A percentile compares a stretch with the other conserved stretches of the same genome.
phyloP scores from a whole-genome alignment of 2,888 invertebrate species.

The Meta bourneti region DNA sequence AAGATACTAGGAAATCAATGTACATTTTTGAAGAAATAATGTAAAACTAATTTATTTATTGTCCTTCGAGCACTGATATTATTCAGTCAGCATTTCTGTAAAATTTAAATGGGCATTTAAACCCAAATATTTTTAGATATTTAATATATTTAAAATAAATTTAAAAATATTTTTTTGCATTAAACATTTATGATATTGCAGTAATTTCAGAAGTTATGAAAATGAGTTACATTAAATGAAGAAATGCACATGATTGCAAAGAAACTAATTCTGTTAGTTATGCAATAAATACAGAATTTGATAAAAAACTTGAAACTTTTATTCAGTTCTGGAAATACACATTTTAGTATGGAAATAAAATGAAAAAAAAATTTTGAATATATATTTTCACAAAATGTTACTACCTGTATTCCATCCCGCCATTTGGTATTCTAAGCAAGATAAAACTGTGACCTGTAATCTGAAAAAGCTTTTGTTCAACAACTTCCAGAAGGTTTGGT shows the following conservation, averaged over 20 bases:
- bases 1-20: no score
- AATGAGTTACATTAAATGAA: background rate
- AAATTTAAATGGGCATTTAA: no score
- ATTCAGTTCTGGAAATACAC: no score
- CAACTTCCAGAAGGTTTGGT: constrained; percentile 80
- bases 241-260: background rate
- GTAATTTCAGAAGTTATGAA: background rate
- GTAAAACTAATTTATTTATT: no score
- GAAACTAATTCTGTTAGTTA: background rate
- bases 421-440: constrained; percentile 76
- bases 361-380: background rate
- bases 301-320: background rate
- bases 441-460: constrained; percentile 81
- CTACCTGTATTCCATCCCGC: constrained; percentile 76
- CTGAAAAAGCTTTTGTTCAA: constrained; percentile 83
- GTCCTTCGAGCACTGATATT: no score
- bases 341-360: no score
- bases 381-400: background rate
- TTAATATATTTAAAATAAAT: no score
- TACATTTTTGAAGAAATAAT: no score
- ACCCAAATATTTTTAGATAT: background rate
- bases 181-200: no score
- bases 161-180: no score
- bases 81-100: no score
- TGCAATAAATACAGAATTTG: background rate